Evolutionary conservation across 53 echinoderm and acorn worm genomes (phyloP), one percentile per base, ranked within the genome.

Genomic region (Paracentrotus lividus): DNA sequence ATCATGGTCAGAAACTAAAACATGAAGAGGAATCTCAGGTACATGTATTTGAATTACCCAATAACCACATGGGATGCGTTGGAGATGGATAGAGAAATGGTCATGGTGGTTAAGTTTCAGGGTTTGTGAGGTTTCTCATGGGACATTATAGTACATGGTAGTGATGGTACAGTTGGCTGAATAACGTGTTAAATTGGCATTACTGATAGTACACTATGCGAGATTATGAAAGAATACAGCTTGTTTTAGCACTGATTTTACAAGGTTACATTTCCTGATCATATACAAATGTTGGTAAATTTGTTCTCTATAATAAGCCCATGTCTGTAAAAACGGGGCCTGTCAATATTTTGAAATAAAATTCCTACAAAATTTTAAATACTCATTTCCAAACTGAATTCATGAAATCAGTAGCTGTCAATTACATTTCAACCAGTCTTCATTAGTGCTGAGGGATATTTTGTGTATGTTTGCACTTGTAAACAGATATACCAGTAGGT

Each of bases 51-150:
- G 59, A 59, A 59, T n/a, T 59, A 59, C 24, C 59, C 59, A 59
- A 59, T 59, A 24, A 59, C 59, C 59, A 59, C 59, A 24, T 59
- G 59, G 59, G 59, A 59, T 59, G 59, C 59, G 24, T 59, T 24
- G 59, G 59, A 59, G 59, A 59, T 59, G 3, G 59, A 59, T 59
- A 59, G 59, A 9, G n/a, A 59, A 59, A 59, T 59, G 59, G 59
- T 59, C 59, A n/a, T 59, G 59, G 59, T 23, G 59, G n/a, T 59
- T n/a, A 59, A 59, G 59, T 59, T 59, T 59, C 59, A 59, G 59
- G 59, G 59, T 59, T 59, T 59, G 59, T 59, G 59, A 59, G 59
- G 59, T 59, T 59, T 59, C 59, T 55, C 59, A 6, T 59, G 59
- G 3, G 24, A 59, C 24, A 59, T 59, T n/a, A 59, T 59, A 59